phyloP scores from a whole-genome alignment of 1,140 invertebrate species.

The Sarcophaga peregrina region DNA sequence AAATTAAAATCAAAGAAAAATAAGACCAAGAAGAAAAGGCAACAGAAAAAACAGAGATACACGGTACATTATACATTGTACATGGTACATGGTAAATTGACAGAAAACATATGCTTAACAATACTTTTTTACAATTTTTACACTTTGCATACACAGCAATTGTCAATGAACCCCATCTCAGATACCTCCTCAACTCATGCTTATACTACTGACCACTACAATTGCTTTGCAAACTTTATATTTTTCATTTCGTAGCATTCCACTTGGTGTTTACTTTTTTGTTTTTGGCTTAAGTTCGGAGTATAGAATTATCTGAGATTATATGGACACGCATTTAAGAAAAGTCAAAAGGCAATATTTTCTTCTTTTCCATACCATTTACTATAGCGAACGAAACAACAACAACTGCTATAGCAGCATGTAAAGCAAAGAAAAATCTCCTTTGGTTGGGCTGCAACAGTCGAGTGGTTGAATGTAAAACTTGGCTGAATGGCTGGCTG shows the following conservation, averaged over 20 bases:
- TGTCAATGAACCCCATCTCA: constrained; percentile 39
- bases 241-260: constrained; percentile 36
- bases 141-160: constrained; percentile 10
- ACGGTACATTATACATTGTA: not conserved
- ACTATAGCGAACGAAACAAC: not conserved
- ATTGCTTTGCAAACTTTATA: not conserved
- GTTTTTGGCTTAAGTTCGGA: not conserved
- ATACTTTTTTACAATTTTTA: constrained; percentile 37
- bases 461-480: not conserved
- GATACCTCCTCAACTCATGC: too few species aligned
- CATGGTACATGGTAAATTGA: not conserved
- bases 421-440: not conserved
- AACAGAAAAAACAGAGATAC: not conserved
- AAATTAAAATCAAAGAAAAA: too few species aligned
- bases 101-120: constrained; percentile 41
- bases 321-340: constrained; percentile 38
- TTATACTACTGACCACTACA: too few species aligned
- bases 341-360: constrained; percentile 19
- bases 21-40: not conserved
- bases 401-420: not conserved
- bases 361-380: not conserved
- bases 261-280: constrained; percentile 37
- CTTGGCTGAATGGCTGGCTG: not conserved
- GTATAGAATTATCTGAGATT: constrained; percentile 27
- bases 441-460: not conserved